Evolutionary conservation across 1,140 invertebrate genomes (phyloP).

Genomic region (Physella acuta): DNA sequence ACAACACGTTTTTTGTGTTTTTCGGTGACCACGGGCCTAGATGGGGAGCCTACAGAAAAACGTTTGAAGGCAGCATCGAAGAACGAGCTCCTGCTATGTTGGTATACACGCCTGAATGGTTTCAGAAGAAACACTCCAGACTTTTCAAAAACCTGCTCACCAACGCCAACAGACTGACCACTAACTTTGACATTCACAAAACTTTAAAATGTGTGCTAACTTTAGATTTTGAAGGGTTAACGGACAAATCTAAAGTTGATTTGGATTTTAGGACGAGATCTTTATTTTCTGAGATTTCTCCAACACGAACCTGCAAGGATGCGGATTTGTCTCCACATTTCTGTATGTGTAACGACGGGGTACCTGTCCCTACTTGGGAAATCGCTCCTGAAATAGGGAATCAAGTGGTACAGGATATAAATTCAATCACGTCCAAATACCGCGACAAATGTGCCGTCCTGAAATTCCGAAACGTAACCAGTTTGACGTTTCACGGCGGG

Average conservation of each 20-base stretch:
- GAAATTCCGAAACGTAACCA: not conserved
- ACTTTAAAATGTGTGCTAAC: not conserved
- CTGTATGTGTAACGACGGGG: constrained; percentile 4
- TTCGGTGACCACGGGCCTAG: constrained; percentile 26
- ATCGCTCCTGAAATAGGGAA: not conserved
- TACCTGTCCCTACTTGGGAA: not conserved
- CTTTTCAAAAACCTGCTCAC: not conserved
- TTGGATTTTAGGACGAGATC: not conserved
- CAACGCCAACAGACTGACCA: constrained; percentile 10
- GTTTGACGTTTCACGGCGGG: not conserved
- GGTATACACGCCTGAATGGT: not conserved
- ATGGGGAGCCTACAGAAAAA: not conserved
- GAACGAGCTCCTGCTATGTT: constrained; percentile 16
- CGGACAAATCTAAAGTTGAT: not conserved
- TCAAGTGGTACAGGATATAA: not conserved
- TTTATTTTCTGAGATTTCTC: not conserved
- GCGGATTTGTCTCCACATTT: not conserved
- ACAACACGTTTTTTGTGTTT: constrained; percentile 23
- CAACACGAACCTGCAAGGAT: not conserved
- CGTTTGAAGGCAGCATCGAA: constrained; percentile 13
- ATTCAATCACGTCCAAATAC: not conserved
- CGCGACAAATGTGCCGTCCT: not conserved
- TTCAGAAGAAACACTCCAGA: not conserved
- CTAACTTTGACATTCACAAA: constrained; percentile 20
- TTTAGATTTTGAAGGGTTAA: not conserved